phyloP scores from a whole-genome alignment of 64 coral and sea anemone species.

The Stichodactyla mertensii region DNA sequence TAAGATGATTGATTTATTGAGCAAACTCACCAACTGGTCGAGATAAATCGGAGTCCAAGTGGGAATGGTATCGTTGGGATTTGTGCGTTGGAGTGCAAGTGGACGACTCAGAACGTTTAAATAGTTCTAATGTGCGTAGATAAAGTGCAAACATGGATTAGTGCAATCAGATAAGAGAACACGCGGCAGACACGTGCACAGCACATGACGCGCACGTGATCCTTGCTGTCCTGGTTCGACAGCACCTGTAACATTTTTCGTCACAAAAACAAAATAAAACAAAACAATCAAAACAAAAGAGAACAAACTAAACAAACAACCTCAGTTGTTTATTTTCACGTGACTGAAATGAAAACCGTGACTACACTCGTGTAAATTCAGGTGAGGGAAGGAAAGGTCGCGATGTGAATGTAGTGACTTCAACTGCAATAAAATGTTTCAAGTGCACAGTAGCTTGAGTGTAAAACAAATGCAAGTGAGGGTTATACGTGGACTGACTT shows the following conservation, averaged over 20 bases:
- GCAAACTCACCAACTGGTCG: conserved; percentile 40
- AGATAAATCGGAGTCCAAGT: conserved; percentile 63
- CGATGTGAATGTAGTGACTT: neutral
- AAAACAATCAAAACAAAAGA: too few relatives aligned
- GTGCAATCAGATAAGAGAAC: neutral
- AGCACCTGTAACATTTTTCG: neutral
- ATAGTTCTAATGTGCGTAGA: conserved; percentile 41
- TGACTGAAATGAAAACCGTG: neutral
- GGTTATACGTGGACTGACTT: too few relatives aligned
- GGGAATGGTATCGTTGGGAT: conserved; percentile 17
- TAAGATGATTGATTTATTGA: neutral
- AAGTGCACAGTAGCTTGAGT: too few relatives aligned
- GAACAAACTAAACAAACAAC: too few relatives aligned
- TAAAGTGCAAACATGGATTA: conserved; percentile 4
- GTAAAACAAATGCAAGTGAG: too few relatives aligned
- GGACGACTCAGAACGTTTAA: conserved; percentile 57
- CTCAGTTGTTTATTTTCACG: too few relatives aligned
- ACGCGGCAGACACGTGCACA: neutral
- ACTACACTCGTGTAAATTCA: neutral
- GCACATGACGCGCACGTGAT: neutral
- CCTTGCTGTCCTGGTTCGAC: neutral
- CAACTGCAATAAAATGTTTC: too few relatives aligned
- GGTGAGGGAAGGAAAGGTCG: neutral
- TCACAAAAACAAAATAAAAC: too few relatives aligned
- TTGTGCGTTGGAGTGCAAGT: neutral